Evolutionary conservation across 2,797 vertebrate species (phyloP), one percentile per base, ranked within the genome.

Genomic region (Salmo trutta): DNA sequence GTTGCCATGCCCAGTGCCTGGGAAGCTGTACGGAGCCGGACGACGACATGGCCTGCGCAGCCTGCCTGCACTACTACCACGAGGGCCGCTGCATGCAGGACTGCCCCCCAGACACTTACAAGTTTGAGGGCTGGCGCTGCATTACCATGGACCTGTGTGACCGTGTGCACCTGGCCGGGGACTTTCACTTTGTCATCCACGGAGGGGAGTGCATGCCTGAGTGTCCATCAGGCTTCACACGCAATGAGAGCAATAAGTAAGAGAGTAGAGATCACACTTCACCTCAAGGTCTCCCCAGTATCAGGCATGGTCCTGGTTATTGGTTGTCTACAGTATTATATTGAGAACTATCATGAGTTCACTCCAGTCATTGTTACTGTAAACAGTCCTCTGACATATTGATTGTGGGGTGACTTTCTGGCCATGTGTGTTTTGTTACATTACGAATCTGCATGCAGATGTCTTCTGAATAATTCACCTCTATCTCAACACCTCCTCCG

Each of bases 101-200:
- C 88, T 99, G 98, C 81, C 98, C 98, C 0, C 89, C 92, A 0
- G 95, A 90, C 90, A 99, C 97, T 8, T 99, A 96, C 94, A 95
- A 94, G 87, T 99, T 99, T 0, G 96, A 99, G 88, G 97, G 97
- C 90, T 99, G 98, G 98, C 97, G 97, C 89, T 99, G 98, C 2
- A 97, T 99, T 87, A 97, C 96, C 75, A 94, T 94, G 47, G 97
- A 98, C 51, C 89, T 95, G 73, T 99, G 98, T 65, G 93, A 96
- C 80, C 93, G 93, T 52, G 95, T 97, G 82, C 96, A 95, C 78
- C 93, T 93, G 41, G 92, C 92, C 0, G 93, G 84, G 0, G 96
- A 97, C 14, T 86, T 84, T 0, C 95, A 95, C 87, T 98, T 98
- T 4, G 96, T 99, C 89, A 96, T 99, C 74, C 98, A 99, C n/a